Percentiles rank a stretch among this genome's conserved stretches.
Evolutionary conservation across 2,888 invertebrate genomes (phyloP).

Genomic region (Colostygia pectinataria): DNA sequence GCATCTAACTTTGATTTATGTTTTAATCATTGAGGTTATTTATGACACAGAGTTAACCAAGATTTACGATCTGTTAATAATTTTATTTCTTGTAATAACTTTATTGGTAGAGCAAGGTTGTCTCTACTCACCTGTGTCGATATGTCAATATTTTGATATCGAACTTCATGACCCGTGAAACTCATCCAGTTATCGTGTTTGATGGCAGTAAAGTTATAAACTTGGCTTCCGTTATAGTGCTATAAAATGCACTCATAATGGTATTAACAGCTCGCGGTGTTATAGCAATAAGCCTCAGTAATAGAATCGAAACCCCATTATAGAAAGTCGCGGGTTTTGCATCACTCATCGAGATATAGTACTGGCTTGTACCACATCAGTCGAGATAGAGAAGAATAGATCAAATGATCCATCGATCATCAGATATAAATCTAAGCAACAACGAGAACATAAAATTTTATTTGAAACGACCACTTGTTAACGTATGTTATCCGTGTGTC

Average conservation of each 20-base stretch:
- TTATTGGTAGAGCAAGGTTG: slow-evolving; percentile 21
- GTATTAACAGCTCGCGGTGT: slow-evolving; percentile 32
- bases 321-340: neutral
- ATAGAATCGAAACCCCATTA: slow-evolving; percentile 4
- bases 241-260: slow-evolving; percentile 41
- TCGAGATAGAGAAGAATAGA: slow-evolving; percentile 38
- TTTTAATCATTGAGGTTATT: slow-evolving; percentile 35
- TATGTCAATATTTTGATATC: slow-evolving; percentile 49
- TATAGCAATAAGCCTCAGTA: slow-evolving; percentile 31
- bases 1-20: slow-evolving; percentile 37
- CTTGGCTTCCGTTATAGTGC: slow-evolving; percentile 47
- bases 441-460: slow-evolving; percentile 69
- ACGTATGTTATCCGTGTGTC: slow-evolving; percentile 70
- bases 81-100: slow-evolving; percentile 24
- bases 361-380: neutral
- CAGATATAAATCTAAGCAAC: slow-evolving; percentile 66
- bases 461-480: slow-evolving; percentile 73
- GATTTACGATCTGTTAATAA: slow-evolving; percentile 29
- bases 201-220: slow-evolving; percentile 57
- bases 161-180: slow-evolving; percentile 42
- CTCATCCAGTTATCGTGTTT: slow-evolving; percentile 54
- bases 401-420: slow-evolving; percentile 57
- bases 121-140: slow-evolving; percentile 31
- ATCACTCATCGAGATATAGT: slow-evolving; percentile 6
- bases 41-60: slow-evolving; percentile 26